Conservation (phyloP, 2,113 vertebrate species). For the Cariama cristata region DNA sequence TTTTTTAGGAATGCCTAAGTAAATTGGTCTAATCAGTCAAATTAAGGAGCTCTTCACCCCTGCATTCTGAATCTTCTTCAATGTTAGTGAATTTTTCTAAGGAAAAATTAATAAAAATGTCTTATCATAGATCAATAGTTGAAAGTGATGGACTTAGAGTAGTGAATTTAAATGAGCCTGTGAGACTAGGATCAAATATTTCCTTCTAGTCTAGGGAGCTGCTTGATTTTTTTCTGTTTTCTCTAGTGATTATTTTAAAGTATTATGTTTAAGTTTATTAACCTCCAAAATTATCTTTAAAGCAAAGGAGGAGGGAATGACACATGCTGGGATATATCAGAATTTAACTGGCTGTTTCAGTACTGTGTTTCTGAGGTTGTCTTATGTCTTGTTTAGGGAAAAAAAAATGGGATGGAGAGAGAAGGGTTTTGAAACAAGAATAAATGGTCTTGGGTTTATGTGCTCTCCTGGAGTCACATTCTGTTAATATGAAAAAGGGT, state of each 20-base stretch:
- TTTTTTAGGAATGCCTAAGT: conserved; percentile 32
- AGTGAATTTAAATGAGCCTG: conserved; percentile 68
- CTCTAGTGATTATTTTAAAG: conserved; percentile 69
- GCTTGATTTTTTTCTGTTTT: conserved; percentile 62
- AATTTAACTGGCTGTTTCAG: background rate
- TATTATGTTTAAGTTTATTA: conserved; percentile 68
- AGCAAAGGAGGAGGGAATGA: conserved; percentile 34
- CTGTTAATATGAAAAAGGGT: conserved; percentile 15
- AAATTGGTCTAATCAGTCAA: conserved; percentile 67
- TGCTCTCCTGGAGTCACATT: conserved; percentile 37
- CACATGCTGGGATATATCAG: background rate
- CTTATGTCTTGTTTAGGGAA: background rate
- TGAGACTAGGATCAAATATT: conserved; percentile 61
- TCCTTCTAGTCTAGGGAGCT: conserved; percentile 21
- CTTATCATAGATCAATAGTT: conserved; percentile 73
- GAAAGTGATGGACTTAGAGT: conserved; percentile 67
- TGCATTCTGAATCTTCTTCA: conserved; percentile 35
- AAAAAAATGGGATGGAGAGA: background rate
- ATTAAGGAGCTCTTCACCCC: conserved; percentile 36
- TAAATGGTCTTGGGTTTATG: background rate
- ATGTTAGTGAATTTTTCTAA: conserved; percentile 57
- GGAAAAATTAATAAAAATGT: conserved; percentile 74
- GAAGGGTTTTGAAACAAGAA: background rate
- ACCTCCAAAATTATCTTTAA: conserved; percentile 67
- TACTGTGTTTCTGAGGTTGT: background rate